Base-by-base conservation (phyloP, 2,113 vertebrate genomes). In the Silurus glanis region DNA sequence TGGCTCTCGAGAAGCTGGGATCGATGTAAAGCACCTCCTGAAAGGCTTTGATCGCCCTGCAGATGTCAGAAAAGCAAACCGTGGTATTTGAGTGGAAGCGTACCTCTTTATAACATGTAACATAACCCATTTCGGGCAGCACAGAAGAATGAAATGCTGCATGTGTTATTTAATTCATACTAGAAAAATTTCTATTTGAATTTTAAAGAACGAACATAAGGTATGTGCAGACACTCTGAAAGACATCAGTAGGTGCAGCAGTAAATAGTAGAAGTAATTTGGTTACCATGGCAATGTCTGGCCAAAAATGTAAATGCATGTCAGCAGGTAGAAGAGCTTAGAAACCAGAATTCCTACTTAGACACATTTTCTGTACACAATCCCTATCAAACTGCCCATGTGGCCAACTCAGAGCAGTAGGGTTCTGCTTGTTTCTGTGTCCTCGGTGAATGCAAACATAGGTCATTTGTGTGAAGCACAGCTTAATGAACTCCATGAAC, bases 1-100 rank as follows among this genome's bases (percentile, higher is more conserved):
- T 99, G 93, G 96, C 96, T 94, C 96, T 96, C 91, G 96, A 97
- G 95, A 99, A 99, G 93, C 97, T 94, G 93, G 98, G 97, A 94
- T 98, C 96, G 91, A 99, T 97, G 95, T 99, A 99, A 94, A 99
- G 97, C 95, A 99, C 97, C 95, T 99, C 98, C 94, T 97, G 97
- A 96, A 99, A 99, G 91, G 97, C 97, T 95, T 99, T 99, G 95
- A 98, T 99, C 93, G 98, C 97, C 98, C 98, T 99, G 94, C 6
- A 64, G 84, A 75, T n/a, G 51, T 83, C 2, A 78, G 19, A 75
- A 61, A 47, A 47, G 71, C n/a, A 89, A 17, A 66, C 49, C 55
- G 56, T 45, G 14, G 25, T 19, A 37, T 59, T 25, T 66, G 45
- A 58, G 66, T 16, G 17, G 4, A 23, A 69, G 51, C 2, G n/a